Evolutionary conservation across 2,888 invertebrate genomes (phyloP), one percentile per base, ranked within the genome.

Genomic region (Kuschelorhynchus macadamiae): DNA sequence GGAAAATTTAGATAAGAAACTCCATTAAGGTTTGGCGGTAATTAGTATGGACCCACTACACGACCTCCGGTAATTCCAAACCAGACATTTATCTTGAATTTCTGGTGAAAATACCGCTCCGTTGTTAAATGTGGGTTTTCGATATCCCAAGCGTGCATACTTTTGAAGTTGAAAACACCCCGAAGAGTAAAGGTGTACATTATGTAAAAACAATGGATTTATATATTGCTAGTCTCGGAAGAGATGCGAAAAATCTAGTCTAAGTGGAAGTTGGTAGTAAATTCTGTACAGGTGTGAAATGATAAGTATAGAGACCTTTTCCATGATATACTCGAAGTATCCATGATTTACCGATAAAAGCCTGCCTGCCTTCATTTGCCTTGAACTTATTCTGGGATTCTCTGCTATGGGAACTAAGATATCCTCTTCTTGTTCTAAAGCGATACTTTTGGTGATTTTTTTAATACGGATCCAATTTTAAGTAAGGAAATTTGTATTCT

Each of bases 221-320:
- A 21, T 9, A 20, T 25, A 5, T 25, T 25, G 25, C 25, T 30
- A 25, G 46, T 11, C 9, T 21, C 25, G 25, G 7, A 25, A 25
- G 7, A 25, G 7, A 25, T 5, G 3, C 25, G 25, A 25, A 25
- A 25, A 25, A 3, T 25, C 25, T 25, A 25, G 4, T 25, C 7
- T 25, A 7, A 5, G 25, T 25, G 25, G 25, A 25, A 25, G 17
- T 25, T 11, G n/a, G 20, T 18, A 42, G 9, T 16, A 55, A 39
- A 39, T 36, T 41, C 21, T 47, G 25, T 7, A 46, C 44, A 30
- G 56, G 44, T 9, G 55, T 44, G 4, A 56, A 56, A 14, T 55
- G 25, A 9, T 55, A 55, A 3, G 55, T 11, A 55, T 39, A 55
- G 21, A 25, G 44, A 1, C 17, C 17, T n/a, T 56, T n/a, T n/a